Evolutionary conservation across 2,888 invertebrate genomes (phyloP).

Genomic region (Listrodromus nycthemerus): DNA sequence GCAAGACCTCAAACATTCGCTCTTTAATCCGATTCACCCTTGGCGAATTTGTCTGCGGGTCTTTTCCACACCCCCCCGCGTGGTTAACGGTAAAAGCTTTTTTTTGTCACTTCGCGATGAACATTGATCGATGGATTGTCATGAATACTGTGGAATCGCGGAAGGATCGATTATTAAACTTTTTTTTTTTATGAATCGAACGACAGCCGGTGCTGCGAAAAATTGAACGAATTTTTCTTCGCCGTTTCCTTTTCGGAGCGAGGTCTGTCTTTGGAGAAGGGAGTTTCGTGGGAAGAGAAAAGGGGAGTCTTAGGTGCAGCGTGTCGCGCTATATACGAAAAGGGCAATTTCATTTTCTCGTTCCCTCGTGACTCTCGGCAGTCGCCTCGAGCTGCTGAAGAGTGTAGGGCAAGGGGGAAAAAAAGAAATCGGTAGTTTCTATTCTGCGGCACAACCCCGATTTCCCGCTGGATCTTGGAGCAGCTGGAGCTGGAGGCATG

Average conservation of each 20-base stretch:
- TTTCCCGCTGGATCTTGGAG: conserved; percentile 36
- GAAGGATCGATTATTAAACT: neutral
- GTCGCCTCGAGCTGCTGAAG: conserved; percentile 13
- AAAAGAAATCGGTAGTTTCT: conserved; percentile 58
- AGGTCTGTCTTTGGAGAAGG: conserved; percentile 25
- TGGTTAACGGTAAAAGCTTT: conserved; percentile 46
- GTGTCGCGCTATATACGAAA: conserved; percentile 33
- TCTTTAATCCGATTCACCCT: conserved; percentile 37
- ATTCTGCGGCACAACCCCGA: conserved; percentile 54
- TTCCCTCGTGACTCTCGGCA: conserved; percentile 35
- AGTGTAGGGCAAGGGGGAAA: conserved; percentile 10
- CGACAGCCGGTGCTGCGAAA: conserved; percentile 18
- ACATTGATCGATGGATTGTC: conserved; percentile 21
- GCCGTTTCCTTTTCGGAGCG: conserved; percentile 17
- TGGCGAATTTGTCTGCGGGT: conserved; percentile 11
- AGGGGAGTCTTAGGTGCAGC: conserved; percentile 27
- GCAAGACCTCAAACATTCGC: conserved; percentile 43
- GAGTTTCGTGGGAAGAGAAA: conserved; percentile 42
- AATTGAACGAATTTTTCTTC: conserved; percentile 5
- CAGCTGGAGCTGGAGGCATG: conserved; percentile 58
- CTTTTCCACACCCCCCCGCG: neutral
- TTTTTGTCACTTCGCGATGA: conserved; percentile 35
- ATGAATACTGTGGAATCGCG: neutral
- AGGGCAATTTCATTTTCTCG: conserved; percentile 59
- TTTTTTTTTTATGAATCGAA: conserved; percentile 42